These are phyloP conservation scores for Gavialis gangeticus DNA, from an alignment of 2,113 vertebrate genomes.

Conservation along the genomic window DNA sequence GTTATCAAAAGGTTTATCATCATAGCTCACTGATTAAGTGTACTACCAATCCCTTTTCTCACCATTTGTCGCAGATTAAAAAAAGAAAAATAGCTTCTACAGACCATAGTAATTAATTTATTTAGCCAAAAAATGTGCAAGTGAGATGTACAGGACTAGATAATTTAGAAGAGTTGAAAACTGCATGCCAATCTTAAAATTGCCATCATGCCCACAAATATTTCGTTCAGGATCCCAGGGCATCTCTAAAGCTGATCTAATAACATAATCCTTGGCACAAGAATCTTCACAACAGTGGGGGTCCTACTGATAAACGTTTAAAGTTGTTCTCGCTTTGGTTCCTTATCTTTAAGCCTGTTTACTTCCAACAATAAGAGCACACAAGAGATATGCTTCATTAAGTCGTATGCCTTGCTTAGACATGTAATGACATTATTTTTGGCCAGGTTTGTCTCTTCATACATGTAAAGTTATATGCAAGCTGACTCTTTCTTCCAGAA, in stretches of 20 bases:
- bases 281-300: background rate
- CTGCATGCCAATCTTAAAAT: background rate
- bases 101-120: background rate
- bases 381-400: background rate
- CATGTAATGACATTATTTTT: background rate
- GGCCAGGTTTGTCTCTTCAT: too few species aligned
- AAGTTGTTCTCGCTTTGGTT: background rate
- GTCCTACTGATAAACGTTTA: accelerated
- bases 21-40: background rate
- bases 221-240: background rate
- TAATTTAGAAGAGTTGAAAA: background rate
- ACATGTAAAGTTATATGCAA: background rate
- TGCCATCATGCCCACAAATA: background rate
- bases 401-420: background rate
- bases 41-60: background rate
- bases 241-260: too few species aligned
- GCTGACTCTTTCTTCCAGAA: background rate
- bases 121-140: background rate
- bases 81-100: background rate
- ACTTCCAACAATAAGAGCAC: background rate
- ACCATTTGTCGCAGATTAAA: background rate
- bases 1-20: background rate
- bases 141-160: background rate
- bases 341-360: background rate
- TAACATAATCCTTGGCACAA: background rate